Evolutionary conservation across 2,888 invertebrate genomes (phyloP), one percentile per base, ranked within the genome.

Genomic region (Idaea straminata): DNA sequence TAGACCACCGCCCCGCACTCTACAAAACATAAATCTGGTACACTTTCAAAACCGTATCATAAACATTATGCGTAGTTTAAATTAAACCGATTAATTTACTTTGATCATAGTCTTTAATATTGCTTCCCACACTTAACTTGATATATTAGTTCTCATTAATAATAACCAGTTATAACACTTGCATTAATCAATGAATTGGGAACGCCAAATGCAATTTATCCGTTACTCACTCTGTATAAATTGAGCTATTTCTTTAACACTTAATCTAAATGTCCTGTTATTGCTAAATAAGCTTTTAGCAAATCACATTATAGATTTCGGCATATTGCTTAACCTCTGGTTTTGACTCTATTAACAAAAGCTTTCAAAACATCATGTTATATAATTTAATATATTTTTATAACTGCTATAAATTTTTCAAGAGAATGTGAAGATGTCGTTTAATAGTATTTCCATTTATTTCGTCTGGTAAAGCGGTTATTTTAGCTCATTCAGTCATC

Each of bases 161-260:
- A 47, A 47, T 47, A 47, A 47, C 47, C 47, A 47, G 47, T 47
- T 47, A 47, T 47, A 47, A 47, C 47, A 47, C 47, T 47, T 47
- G 47, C 47, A 47, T 47, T 47, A 47, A 47, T 47, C 47, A 47
- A 7, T 47, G 47, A 47, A 47, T 47, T 10, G 47, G 13, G 47
- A 47, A 47, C 47, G 47, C 47, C 47, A 47, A 47, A 47, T 47
- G 47, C 47, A 47, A 47, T 47, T 13, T 7, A 4, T 47, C 47
- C 47, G 47, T 47, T 47, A 47, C 13, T 47, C 47, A 47, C 13
- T 47, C 47, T 13, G 47, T 47, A 47, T 47, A 16, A 58, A 58
- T 58, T 16, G 13, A 59, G 25, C 59, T 59, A 25, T 59, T 59
- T 58, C 58, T 58, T 59, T 59, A 2, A 34, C 59, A 59, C 59